A percentile compares a stretch with the other conserved stretches of the same genome.
Conservation (phyloP, 2,797 vertebrate genomes). For the Euphonia xanthogaster region DNA sequence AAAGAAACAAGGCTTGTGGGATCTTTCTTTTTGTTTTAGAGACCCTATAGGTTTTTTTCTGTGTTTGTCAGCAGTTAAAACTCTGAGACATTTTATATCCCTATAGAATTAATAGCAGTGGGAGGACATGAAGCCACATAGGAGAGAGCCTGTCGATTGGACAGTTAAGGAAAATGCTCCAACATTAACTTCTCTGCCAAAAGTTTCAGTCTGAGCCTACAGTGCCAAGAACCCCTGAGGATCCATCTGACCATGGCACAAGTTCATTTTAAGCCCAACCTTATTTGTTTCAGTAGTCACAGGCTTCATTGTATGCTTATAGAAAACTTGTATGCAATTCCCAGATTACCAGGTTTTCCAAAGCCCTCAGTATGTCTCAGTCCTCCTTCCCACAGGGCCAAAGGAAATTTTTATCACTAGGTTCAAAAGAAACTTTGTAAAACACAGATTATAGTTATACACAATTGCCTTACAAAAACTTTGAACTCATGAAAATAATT, state of each 20-base stretch:
- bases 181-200: neutral
- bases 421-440: neutral
- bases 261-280: neutral
- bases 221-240: neutral
- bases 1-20: neutral
- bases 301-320: neutral
- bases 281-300: neutral
- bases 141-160: neutral
- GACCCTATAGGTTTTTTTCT: neutral
- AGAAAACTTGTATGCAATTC: neutral
- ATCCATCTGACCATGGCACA: neutral
- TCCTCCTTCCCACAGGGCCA: neutral
- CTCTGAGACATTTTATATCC: neutral
- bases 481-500: neutral
- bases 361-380: neutral
- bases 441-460: neutral
- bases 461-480: neutral
- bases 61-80: neutral
- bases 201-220: neutral
- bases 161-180: neutral
- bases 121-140: neutral
- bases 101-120: neutral
- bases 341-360: neutral
- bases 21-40: neutral
- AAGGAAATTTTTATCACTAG: neutral